phyloP scores from a whole-genome alignment of 2,113 vertebrate genomes.

The Aegotheles bennettii region DNA sequence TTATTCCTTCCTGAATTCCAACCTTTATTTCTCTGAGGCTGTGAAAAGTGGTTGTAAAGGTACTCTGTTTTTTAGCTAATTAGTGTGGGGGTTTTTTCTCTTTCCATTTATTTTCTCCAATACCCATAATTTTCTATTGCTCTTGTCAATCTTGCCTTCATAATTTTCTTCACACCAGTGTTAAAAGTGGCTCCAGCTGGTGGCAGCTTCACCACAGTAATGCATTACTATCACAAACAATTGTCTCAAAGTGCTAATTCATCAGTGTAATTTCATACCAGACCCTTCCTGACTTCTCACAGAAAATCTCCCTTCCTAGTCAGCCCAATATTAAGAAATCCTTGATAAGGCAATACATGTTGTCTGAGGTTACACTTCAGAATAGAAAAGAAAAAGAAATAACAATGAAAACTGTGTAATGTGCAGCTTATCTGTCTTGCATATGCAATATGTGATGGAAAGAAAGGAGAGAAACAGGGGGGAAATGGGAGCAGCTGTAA shows the following conservation, averaged over 20 bases:
- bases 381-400: not conserved
- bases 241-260: not conserved
- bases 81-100: not conserved
- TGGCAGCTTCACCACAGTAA: not conserved
- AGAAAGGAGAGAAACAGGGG: not conserved
- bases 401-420: not conserved
- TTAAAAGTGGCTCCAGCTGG: not conserved
- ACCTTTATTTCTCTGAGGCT: not conserved
- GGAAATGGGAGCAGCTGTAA: not conserved
- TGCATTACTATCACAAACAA: not conserved
- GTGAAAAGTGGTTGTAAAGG: not conserved
- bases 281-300: not conserved
- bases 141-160: not conserved
- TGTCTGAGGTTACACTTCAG: not conserved
- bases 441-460: not conserved
- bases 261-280: not conserved
- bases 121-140: not conserved
- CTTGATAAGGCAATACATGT: not conserved
- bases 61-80: not conserved
- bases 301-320: not conserved
- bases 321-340: not conserved
- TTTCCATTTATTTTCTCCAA: not conserved
- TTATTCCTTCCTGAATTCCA: not conserved
- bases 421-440: not conserved
- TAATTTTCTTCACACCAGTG: not conserved